Evolutionary conservation across 2,797 vertebrate species (phyloP), one percentile per base, ranked within the genome.

Genomic region (Hirundo rustica): DNA sequence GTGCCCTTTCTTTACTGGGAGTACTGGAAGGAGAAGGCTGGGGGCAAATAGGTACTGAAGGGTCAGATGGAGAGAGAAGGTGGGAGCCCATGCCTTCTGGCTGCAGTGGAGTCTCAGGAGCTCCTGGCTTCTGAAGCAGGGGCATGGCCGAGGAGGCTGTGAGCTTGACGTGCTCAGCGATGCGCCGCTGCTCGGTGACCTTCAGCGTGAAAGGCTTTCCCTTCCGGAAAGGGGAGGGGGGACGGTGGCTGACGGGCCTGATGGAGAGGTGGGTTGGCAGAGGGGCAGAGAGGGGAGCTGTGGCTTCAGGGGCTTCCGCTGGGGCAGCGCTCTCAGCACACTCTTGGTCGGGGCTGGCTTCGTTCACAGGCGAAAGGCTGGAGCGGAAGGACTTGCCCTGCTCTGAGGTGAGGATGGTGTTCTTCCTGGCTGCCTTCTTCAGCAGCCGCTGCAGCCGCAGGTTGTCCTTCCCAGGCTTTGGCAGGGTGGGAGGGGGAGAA

Each of bases 401-500:
- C 88, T 98, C 97, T 1, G 97, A 95, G 57, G 96, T 14, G 36
- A 98, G 96, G 53, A 97, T 30, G 3, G 96, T 89, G 0, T 86
- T 97, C 71, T 98, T 99, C 97, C 98, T 98, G 68, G 98, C 97
- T 5, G 98, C 98, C 97, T 98, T 99, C 96, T 98, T 98, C 95
- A 99, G 97, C 30, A 99, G 98, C 76, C 98, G 98, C 97, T 99
- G 99, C 66, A 99, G 98, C 34, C 98, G 97, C 11, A 98, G 97
- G 53, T 99, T 99, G 97, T 99, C 99, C 95, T 98, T 99, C 42
- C 98, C 97, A 0, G 99, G 99, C 96, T 99, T 99, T 26, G 99
- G 99, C 7, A 98, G 96, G 57, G 99, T 96, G 26, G 99, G 98
- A 1, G 99, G 99, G 0, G 99, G 99, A 50, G 98, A 98, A 27